Conservation (phyloP, 2,888 invertebrate species). For the Drosophila mettleri region DNA sequence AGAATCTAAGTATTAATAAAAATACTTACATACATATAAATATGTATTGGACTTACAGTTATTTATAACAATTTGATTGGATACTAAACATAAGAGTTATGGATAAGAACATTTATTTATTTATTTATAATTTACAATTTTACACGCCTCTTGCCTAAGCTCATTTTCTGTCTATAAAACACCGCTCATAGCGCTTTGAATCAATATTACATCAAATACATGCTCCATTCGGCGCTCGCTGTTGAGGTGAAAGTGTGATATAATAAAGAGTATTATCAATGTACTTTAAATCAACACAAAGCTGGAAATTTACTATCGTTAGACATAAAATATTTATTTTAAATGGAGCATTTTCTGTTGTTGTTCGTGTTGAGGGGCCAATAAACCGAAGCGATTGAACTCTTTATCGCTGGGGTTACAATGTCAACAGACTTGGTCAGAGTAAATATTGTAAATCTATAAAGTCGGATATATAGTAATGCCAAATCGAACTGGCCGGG, state of each 20-base stretch:
- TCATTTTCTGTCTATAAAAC: not conserved
- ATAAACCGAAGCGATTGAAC: conserved; percentile 78
- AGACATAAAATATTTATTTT: conserved; percentile 53
- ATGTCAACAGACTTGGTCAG: conserved; percentile 36
- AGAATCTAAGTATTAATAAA: conserved; percentile 2
- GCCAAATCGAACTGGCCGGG: conserved; percentile 58
- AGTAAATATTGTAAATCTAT: conserved; percentile 63
- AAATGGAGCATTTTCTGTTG: conserved; percentile 24
- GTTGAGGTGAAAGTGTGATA: conserved; percentile 65
- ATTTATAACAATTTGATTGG: not conserved
- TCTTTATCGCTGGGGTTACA: conserved; percentile 62
- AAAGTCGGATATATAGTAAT: conserved; percentile 42
- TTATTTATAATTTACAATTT: not conserved
- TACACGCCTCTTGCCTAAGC: not conserved
- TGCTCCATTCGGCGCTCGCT: not conserved
- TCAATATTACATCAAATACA: not conserved
- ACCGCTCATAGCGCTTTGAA: not conserved
- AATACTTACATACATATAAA: not conserved
- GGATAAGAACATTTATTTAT: not conserved
- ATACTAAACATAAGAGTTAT: not conserved
- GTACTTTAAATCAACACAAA: conserved; percentile 37
- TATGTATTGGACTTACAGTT: not conserved
- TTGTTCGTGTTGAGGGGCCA: conserved; percentile 35
- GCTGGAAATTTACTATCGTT: conserved; percentile 53
- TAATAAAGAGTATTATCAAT: conserved; percentile 55